Percentiles rank a stretch among this genome's conserved stretches.
Conservation (phyloP, 2,888 invertebrate genomes). For the Brenthis ino region DNA sequence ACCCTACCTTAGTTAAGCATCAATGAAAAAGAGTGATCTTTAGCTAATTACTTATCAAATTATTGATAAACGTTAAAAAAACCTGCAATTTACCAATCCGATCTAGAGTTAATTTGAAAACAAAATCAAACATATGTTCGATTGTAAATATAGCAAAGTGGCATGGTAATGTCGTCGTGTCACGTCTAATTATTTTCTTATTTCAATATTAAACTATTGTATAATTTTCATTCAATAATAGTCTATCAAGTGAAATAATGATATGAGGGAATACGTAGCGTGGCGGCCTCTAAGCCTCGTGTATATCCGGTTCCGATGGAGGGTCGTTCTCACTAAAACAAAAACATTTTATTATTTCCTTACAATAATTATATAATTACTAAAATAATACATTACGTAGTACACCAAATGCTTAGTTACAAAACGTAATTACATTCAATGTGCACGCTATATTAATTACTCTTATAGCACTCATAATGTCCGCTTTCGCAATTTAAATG, state of each 20-base stretch:
- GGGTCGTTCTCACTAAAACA: constrained; percentile 74
- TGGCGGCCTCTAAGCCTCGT: constrained; percentile 64
- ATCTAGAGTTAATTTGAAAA: background rate
- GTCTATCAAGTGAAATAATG: constrained; percentile 22
- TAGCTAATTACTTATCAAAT: too few relatives aligned
- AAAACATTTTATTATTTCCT: constrained; percentile 69
- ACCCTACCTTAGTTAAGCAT: background rate
- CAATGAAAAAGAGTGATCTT: background rate
- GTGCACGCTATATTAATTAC: constrained; percentile 35
- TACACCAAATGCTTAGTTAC: constrained; percentile 28
- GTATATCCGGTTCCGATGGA: constrained; percentile 69
- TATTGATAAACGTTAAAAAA: too few relatives aligned
- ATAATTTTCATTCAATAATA: constrained; percentile 26
- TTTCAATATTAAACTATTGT: constrained; percentile 4
- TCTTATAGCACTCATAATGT: constrained; percentile 34
- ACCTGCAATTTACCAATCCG: too few relatives aligned
- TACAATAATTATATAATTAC: constrained; percentile 55
- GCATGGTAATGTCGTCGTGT: background rate
- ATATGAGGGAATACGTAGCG: constrained; percentile 45
- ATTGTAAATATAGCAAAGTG: background rate
- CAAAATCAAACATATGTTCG: constrained; percentile 8
- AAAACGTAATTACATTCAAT: constrained; percentile 35
- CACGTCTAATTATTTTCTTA: background rate
- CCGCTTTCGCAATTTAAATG: constrained; percentile 27
- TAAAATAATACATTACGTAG: constrained; percentile 35